Evolutionary conservation across 2,888 invertebrate genomes (phyloP), one percentile per base, ranked within the genome.

Genomic region (Isotomurus palustris): DNA sequence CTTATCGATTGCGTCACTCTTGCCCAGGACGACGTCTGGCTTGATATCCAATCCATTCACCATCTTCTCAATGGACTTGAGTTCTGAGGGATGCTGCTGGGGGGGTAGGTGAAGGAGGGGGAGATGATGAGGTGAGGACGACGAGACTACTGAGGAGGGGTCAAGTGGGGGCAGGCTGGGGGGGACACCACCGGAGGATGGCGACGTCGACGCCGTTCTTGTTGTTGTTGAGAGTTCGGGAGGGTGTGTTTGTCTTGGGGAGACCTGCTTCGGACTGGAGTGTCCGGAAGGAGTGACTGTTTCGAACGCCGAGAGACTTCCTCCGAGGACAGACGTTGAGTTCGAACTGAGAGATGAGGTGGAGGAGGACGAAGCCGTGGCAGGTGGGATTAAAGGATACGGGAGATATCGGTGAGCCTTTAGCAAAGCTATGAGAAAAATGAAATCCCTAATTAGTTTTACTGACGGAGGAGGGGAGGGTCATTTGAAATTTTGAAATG

Each of bases 21-120:
- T 70, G 48, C 65, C 56, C 32, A 32, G 32, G 27, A 32, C 35
- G 54, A 65, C 62, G 36, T 72, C 72, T 53, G 71, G 74, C 76
- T 88, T 88, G 69, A 91, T 89, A 76, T 94, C 93, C 66, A 94
- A 80, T 17, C 93, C 94, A 78, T 93, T 94, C 70, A 95, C 92
- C 94, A 94, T 94, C 76, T 93, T 91, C 79, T 95, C 94, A 79
- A 95, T 95, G 76, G 87, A 92, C 78, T 93, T 93, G 70, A 95
- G 83, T 78, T 94, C 93, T 63, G 85, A 88, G 41, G 69, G 71
- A 51, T 68, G 70, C 47, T 64, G 65, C 77, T 49, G 75, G 60
- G 72, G 71, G 64, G 57, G 78, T 75, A 60, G 17, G 48, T 62
- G 62, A 10, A 50, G 38, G 36, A 50, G 50, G 24, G 40, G 50